Base-by-base conservation (phyloP, 2,797 vertebrate species). In the Macroramphosus scolopax region DNA sequence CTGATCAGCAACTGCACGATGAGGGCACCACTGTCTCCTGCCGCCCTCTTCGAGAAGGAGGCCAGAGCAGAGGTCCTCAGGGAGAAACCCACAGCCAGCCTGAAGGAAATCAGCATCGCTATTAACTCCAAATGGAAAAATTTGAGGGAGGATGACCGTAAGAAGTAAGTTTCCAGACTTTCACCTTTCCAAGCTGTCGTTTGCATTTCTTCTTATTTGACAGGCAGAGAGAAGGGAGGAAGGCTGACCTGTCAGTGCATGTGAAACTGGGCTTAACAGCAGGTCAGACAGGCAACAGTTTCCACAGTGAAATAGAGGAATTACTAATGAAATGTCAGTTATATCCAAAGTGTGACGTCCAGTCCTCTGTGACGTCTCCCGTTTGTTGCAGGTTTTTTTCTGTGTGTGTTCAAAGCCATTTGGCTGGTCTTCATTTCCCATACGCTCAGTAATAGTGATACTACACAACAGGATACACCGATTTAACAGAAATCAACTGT, bases 111-210 rank as follows among this genome's bases (percentile, higher is more conserved):
- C 78, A 82, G 87, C 68, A 5, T 56, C 63, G 68, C 87, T 34
- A 67, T 91, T 64, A 89, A 91, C 72, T 85, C 92, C 71, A 89
- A 87, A 78, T 96, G 95, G 95, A 91, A 94, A 88, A 91, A 90
- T 83, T 77, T 95, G 71, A 82, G 67, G 75, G 88, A 92, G 87
- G 91, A 94, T 64, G 93, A 91, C 40, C 92, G 87, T 76, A 85
- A 84, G 62, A 92, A 92, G 96, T 98, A 92, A 95, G 95, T 93
- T 89, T 91, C 89, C 85, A 89, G 88, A 86, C 82, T 72, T 60
- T 83, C 69, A 33, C 81, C 63, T 86, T 85, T 83, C 81, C 82
- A 79, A 65, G 77, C 68, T 48, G 56, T 73, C 79, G 39, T 89
- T 92, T 91, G 82, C 86, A 85, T 75, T 83, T 83, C 83, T 78